phyloP scores from a whole-genome alignment of 2,113 vertebrate species.

The Ia io region DNA sequence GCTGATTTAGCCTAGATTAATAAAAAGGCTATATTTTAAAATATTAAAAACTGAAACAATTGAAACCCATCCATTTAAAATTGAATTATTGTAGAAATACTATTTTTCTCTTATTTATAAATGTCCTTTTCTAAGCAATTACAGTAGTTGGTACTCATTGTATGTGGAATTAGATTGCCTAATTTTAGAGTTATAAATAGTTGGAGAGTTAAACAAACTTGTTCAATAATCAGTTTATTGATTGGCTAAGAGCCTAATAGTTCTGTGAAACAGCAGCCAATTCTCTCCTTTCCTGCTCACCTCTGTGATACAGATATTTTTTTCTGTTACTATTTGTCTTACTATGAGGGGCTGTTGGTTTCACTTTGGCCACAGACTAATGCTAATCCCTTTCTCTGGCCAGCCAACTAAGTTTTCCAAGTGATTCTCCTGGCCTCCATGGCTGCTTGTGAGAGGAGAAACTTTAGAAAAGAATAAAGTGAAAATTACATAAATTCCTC shows the following conservation, averaged over 20 bases:
- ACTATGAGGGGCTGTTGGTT: background rate
- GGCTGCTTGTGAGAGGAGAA: background rate
- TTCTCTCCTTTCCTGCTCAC: background rate
- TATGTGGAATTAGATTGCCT: conserved; percentile 15
- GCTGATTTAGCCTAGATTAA: background rate
- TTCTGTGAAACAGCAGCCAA: background rate
- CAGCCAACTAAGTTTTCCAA: background rate
- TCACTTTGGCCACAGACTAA: background rate
- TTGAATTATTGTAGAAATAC: background rate
- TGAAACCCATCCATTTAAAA: background rate
- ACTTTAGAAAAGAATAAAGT: background rate
- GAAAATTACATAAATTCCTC: background rate
- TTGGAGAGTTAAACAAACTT: background rate
- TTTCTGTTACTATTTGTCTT: background rate
- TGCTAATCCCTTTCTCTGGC: background rate
- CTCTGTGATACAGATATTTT: background rate
- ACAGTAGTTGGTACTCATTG: background rate
- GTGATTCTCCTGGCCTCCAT: background rate
- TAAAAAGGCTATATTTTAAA: background rate
- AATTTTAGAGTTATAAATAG: conserved; percentile 1
- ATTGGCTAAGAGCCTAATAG: background rate
- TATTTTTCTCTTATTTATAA: background rate
- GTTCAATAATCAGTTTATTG: background rate
- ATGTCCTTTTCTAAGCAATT: background rate
- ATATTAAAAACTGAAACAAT: background rate